These are phyloP conservation scores for Drosophila meridiana DNA, from an alignment of 2,888 invertebrate species.

Conservation along the genomic window DNA sequence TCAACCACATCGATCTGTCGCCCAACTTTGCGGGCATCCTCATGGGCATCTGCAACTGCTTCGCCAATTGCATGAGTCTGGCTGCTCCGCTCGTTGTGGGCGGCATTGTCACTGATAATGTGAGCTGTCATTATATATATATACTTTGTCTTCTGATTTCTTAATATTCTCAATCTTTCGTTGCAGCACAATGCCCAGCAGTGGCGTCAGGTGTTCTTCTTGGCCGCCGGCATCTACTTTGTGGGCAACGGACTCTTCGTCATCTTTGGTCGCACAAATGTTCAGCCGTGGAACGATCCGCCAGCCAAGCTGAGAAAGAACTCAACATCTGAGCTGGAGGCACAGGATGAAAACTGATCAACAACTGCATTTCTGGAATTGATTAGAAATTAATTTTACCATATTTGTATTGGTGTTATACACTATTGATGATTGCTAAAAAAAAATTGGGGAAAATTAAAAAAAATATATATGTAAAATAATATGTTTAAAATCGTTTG, in stretches of 20 bases:
- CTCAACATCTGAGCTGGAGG: conserved; percentile 67
- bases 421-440: conserved; percentile 1
- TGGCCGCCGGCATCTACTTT: conserved; percentile 90
- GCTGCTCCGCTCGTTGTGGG: conserved; percentile 88
- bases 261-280: conserved; percentile 88
- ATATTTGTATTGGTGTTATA: conserved; percentile 5
- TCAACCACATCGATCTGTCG: conserved; percentile 89
- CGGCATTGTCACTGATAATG: conserved; percentile 87
- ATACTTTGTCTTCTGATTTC: not conserved
- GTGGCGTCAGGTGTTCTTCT: conserved; percentile 91
- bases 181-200: conserved; percentile 88
- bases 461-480: not conserved
- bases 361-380: not conserved
- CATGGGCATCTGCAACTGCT: conserved; percentile 89
- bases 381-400: not conserved
- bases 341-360: conserved; percentile 39
- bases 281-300: conserved; percentile 90
- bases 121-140: conserved; percentile 71
- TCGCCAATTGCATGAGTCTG: conserved; percentile 88
- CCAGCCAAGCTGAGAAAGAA: conserved; percentile 57
- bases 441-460: not conserved
- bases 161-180: not conserved
- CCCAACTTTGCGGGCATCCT: conserved; percentile 89
- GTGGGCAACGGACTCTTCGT: conserved; percentile 89
- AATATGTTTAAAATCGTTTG: not conserved